Percentiles rank a stretch among this genome's conserved stretches.
phyloP scores from a whole-genome alignment of 2,888 invertebrate genomes.

The Caenorhabditis sp. region DNA sequence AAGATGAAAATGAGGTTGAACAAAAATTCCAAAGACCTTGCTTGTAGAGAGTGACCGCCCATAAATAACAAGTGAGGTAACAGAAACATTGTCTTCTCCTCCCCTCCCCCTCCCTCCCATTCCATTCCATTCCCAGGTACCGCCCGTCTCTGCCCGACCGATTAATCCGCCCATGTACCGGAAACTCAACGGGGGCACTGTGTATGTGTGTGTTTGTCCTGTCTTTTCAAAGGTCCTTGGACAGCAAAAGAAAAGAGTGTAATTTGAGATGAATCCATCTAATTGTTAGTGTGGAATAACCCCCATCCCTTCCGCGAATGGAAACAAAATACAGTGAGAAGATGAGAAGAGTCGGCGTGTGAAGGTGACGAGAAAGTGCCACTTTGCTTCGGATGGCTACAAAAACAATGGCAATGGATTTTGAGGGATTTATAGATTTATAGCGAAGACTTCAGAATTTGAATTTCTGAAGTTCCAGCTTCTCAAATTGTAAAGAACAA shows the following conservation, averaged over 20 bases:
- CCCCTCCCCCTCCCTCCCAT: neutral
- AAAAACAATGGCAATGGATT: too few species aligned
- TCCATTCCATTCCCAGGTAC: neutral
- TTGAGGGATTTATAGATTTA: too few species aligned
- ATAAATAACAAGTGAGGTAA: slow-evolving; percentile 35
- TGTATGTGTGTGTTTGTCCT: slow-evolving; percentile 8
- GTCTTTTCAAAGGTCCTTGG: slow-evolving; percentile 22
- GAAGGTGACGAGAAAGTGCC: slow-evolving; percentile 1
- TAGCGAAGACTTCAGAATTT: too few species aligned
- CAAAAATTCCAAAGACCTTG: neutral
- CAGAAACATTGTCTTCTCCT: slow-evolving; percentile 5
- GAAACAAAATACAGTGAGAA: neutral
- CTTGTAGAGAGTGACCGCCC: neutral
- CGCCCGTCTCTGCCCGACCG: slow-evolving; percentile 10
- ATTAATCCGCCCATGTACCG: slow-evolving; percentile 62
- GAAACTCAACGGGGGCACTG: slow-evolving; percentile 31
- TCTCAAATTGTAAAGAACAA: too few species aligned
- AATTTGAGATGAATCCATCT: slow-evolving; percentile 44
- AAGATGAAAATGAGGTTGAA: too few species aligned
- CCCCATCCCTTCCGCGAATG: too few species aligned
- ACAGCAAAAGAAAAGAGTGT: slow-evolving; percentile 11
- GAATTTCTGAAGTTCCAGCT: too few species aligned
- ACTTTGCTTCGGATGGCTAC: neutral
- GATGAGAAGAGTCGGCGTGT: neutral
- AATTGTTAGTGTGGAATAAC: slow-evolving; percentile 15